These are phyloP conservation scores for Characodon lateralis DNA, from an alignment of 2,797 vertebrate genomes.

Conservation along the genomic window DNA sequence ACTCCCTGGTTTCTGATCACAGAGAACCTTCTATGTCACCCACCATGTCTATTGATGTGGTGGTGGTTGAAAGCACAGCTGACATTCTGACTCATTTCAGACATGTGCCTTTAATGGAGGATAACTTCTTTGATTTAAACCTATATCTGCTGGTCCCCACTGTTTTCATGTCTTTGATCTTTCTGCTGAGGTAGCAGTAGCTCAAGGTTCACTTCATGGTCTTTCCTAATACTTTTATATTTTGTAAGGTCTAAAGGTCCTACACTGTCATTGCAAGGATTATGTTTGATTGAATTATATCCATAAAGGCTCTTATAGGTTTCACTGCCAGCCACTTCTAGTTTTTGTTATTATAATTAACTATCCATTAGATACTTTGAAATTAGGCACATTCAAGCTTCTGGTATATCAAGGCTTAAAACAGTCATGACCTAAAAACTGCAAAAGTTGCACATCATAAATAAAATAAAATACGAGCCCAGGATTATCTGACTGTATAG, in stretches of 20 bases:
- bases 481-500: neutral
- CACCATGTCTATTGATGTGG: conserved; percentile 73
- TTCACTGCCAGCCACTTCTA: conserved; percentile 5
- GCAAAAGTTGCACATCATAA: neutral
- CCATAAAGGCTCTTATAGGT: conserved; percentile 15
- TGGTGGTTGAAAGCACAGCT: conserved; percentile 63
- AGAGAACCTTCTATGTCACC: conserved; percentile 67
- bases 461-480: neutral
- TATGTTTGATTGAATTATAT: conserved; percentile 1
- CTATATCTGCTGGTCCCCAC: conserved; percentile 75
- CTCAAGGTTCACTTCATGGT: neutral
- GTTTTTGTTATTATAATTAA: conserved; percentile 10
- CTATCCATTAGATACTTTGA: neutral
- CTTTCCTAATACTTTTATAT: neutral
- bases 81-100: conserved; percentile 66
- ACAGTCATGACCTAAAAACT: neutral
- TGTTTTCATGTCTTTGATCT: conserved; percentile 70
- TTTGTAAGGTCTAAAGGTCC: neutral
- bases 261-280: neutral
- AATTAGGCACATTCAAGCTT: neutral
- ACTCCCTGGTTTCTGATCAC: conserved; percentile 66
- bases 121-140: conserved; percentile 71
- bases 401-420: neutral
- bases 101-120: conserved; percentile 65
- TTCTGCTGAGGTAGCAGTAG: conserved; percentile 56